Base-by-base conservation (phyloP, 2,888 invertebrate genomes). In the Melanophora roralis region DNA sequence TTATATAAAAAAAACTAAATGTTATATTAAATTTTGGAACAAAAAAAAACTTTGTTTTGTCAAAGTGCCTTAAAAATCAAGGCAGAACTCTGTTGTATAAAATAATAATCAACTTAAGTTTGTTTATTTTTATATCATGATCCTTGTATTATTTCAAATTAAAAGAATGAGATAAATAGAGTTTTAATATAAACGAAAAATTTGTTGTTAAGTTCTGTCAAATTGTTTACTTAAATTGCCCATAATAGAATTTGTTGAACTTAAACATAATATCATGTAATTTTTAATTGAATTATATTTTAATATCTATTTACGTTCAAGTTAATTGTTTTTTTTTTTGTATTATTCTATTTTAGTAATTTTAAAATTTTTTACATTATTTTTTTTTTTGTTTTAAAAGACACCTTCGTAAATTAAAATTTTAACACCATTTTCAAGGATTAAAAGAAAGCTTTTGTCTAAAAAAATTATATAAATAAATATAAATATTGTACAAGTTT, bases 231-330 rank as follows among this genome's bases (percentile, higher is more conserved):
- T 74, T 71, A 77, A 77, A 57, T 77, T 65, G 69, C 76, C 76
- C 76, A 77, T 77, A 77, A 77, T 77, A 77, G 76, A 77, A 51
- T 71, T 77, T 69, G 76, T 76, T 76, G 76, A 76, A 76, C 76
- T 76, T 76, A 69, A 64, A 12, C 80, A 83, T 82, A 82, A 82
- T 79, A 81, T 81, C 79, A 81, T 67, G 78, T 69, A 73, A 23
- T 27, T 77, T n/a, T 83, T 65, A 45, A 45, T n/a, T 83, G 62
- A 45, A 45, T 72, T 64, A 72, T 16, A 60, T 77, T 81, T 81
- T 71, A 57, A 81, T 77, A 77, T 49, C 49, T 75, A 69, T 76
- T 64, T 76, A 76, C 43, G 69, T 64, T 69, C 64, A 76, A 55
- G 62, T 77, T 64, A 69, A 57, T 59, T 71, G 27, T 45, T 64